A percentile compares a stretch with the other conserved stretches of the same genome.
These are phyloP conservation scores for Tetropium fuscum DNA, from an alignment of 2,888 invertebrate genomes.

Conservation along the genomic window DNA sequence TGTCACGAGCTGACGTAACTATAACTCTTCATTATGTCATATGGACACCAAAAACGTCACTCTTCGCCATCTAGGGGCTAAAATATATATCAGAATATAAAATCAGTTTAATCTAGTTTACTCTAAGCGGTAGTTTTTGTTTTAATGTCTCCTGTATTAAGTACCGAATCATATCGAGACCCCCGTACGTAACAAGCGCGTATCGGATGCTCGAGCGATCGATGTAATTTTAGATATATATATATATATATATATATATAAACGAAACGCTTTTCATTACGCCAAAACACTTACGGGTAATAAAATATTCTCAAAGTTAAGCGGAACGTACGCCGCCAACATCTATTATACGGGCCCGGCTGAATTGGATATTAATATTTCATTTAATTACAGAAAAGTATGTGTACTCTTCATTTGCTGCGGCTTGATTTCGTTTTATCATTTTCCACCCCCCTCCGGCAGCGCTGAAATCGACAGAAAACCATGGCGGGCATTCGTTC, in stretches of 20 bases:
- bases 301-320: constrained; percentile 59
- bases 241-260: constrained; percentile 22
- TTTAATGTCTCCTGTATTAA: too few species aligned
- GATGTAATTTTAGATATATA: constrained; percentile 4
- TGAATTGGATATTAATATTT: constrained; percentile 62
- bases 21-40: too few species aligned
- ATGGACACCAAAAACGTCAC: too few species aligned
- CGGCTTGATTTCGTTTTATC: constrained; percentile 41
- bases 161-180: too few species aligned
- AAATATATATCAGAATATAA: too few species aligned
- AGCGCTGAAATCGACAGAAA: background rate
- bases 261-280: constrained; percentile 49
- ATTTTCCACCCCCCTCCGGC: background rate
- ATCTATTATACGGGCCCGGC: constrained; percentile 49
- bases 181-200: background rate
- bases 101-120: too few species aligned
- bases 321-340: constrained; percentile 40
- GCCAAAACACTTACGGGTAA: constrained; percentile 54
- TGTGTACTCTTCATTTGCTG: constrained; percentile 48
- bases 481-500: background rate
- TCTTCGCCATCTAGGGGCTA: too few species aligned
- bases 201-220: background rate
- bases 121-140: too few species aligned
- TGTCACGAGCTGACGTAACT: too few species aligned
- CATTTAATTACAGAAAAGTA: constrained; percentile 60